Conservation (phyloP, 2,888 invertebrate species). For the Pachymerium ferrugineum region DNA sequence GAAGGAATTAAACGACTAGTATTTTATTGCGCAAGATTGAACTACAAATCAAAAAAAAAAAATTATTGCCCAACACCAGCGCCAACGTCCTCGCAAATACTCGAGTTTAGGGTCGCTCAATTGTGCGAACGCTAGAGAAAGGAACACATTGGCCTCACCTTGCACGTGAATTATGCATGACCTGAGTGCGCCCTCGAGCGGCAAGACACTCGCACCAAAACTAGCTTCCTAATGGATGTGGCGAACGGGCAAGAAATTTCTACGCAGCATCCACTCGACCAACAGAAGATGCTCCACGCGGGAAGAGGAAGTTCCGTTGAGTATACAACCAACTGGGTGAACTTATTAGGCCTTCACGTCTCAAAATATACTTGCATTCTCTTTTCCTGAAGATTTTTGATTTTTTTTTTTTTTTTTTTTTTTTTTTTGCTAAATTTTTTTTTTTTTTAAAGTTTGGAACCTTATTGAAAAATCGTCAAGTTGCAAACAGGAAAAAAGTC, state of each 20-base stretch:
- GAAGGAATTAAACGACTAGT: not conserved
- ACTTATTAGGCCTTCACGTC: slow-evolving; percentile 27
- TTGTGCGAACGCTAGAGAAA: slow-evolving; percentile 15
- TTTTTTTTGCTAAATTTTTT: not conserved
- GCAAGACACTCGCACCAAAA: slow-evolving; percentile 27
- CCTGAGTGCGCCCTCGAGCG: slow-evolving; percentile 24
- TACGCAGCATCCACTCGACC: slow-evolving; percentile 7
- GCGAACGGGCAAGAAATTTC: slow-evolving; percentile 25
- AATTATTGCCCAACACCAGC: not conserved
- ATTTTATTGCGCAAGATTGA: not conserved
- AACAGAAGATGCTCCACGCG: slow-evolving; percentile 6
- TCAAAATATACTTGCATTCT: not conserved
- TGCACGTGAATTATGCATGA: slow-evolving; percentile 17
- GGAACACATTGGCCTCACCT: slow-evolving; percentile 27
- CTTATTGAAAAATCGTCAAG: slow-evolving; percentile 17
- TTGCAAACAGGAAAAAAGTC: not conserved
- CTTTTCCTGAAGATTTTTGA: not conserved
- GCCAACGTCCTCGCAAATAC: slow-evolving; percentile 17
- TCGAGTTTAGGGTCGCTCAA: slow-evolving; percentile 22
- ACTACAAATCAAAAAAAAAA: not conserved
- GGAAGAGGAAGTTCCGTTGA: slow-evolving; percentile 20
- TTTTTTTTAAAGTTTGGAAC: too few relatives aligned
- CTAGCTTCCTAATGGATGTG: slow-evolving; percentile 27
- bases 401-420: not conserved
- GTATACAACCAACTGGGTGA: not conserved